Evolutionary conservation across 2,113 vertebrate species (phyloP), one percentile per base, ranked within the genome.

Genomic region (Hyla sarda): DNA sequence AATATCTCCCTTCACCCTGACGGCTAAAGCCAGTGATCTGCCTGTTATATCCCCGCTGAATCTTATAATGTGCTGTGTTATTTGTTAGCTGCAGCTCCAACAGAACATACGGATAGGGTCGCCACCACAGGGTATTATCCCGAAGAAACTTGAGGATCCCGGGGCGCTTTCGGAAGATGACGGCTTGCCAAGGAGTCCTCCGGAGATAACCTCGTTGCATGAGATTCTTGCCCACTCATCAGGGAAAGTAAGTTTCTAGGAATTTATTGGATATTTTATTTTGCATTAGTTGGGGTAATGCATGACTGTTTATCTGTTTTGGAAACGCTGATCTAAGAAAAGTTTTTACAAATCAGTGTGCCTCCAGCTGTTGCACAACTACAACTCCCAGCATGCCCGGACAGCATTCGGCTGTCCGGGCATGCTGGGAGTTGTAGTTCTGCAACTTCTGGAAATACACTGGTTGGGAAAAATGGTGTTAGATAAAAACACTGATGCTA

Each of bases 71-170:
- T 60, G 62, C 60, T 25, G 47, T 58, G 4, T 81, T 77, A 9
- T 80, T 62, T 19, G 23, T 12, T 83, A 94, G 93, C 88, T 90
- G 50, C 94, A 95, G 90, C 73, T 95, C 88, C 94, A 96, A 74
- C 92, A 94, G 87, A 95, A 93, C 25, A 92, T 95, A 88, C 89
- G 89, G 14, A 89, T 96, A 85, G 95, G 94, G 67, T 96, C 96
- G 0, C 93, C 95, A 11, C 90, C 92, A 5, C 90, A 93, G 48
- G 82, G 93, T 32, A 92, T 91, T 89, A 89, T 92, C 45, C 91
- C 92, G 82, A 95, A 91, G 92, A 94, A 89, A 84, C 58, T 83
- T 1, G 93, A 96, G 21, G 95, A 96, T 23, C 76, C 88, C 0
- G 95, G 93, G 32, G 88, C 93, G 77, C 82, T 93, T 88, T 95